Percentiles rank a stretch among this genome's conserved stretches.
Conservation (phyloP, 2,113 vertebrate genomes). For the Mugil cephalus region DNA sequence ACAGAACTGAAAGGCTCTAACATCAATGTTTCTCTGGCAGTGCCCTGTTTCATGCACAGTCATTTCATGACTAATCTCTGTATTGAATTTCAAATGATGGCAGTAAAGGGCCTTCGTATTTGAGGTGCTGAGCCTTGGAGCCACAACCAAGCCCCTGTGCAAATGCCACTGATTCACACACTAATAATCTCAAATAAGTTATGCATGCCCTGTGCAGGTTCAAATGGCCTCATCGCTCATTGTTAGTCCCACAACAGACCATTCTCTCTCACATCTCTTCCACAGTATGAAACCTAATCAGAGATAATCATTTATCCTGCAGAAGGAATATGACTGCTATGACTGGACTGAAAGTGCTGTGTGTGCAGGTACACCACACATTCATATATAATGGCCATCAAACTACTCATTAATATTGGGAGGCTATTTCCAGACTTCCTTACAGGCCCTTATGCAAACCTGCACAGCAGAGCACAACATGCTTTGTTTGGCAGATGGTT, state of each 20-base stretch:
- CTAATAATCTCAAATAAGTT: constrained; percentile 70
- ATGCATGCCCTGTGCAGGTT: constrained; percentile 49
- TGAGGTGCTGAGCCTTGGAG: constrained; percentile 13
- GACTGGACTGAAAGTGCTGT: constrained; percentile 66
- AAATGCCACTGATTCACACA: constrained; percentile 62
- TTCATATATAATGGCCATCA: constrained; percentile 66
- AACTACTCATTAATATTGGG: constrained; percentile 68
- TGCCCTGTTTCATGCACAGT: background rate
- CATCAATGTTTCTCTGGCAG: constrained; percentile 1
- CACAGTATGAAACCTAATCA: constrained; percentile 59
- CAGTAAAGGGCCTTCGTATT: constrained; percentile 7
- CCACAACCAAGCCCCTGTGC: constrained; percentile 40
- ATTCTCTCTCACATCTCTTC: constrained; percentile 50
- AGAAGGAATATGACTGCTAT: constrained; percentile 56
- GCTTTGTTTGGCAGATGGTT: constrained; percentile 23
- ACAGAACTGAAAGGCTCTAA: background rate
- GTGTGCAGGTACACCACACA: constrained; percentile 57
- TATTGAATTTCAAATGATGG: constrained; percentile 23
- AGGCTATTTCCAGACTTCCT: constrained; percentile 47
- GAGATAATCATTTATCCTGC: constrained; percentile 58
- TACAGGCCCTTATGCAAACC: background rate
- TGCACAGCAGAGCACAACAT: constrained; percentile 14
- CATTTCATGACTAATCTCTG: constrained; percentile 14
- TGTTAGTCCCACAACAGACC: constrained; percentile 48
- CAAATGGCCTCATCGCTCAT: constrained; percentile 63